Base-by-base conservation (phyloP, 64 coral and sea anemone species). In the Montipora capricornis region DNA sequence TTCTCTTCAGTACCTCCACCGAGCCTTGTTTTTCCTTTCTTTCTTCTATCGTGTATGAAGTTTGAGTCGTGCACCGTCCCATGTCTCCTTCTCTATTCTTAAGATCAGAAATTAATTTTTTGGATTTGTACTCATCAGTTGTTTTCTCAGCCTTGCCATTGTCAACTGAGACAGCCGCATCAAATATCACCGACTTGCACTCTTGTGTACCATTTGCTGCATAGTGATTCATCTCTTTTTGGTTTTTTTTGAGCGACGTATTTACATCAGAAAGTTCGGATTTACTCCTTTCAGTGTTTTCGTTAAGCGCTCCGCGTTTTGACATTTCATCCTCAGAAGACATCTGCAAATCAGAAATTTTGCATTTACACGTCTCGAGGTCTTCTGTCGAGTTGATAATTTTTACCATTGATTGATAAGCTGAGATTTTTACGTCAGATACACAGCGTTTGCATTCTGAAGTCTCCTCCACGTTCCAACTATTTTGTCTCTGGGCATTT, bases 311-410 rank as follows among this genome's bases (percentile, higher is more conserved):
- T 1, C 24, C 20, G 11, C 64, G 22, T 58, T 83, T 24, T 62
- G 55, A 44, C 12, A n/a, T 83, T 37, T 46, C 80, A 4, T 83
- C 58, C 58, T 83, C 80, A 16, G 64, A 29, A 1, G 12, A 64
- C 55, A 12, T 14, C 44, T 64, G 53, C 5, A 83, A 59, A 64
- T 83, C 80, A 11, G 80, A 83, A 44, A 83, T 83, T 83, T 83
- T 29, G 53, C 44, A 83, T 20, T 67, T 83, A 58, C 17, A 83
- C 80, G 64, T 62, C 57, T 83, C 55, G 58, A 62, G 55, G 11
- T 83, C 80, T 16, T 83, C 64, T 8, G 80, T 16, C 64, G 64
- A 24, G 46, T 83, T 83, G 17, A 29, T 5, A 26, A 22, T 46
- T 37, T 37, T 37, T 37, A 37, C 37, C 37, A 37, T 37, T 37